Percentiles rank a stretch among this genome's conserved stretches.
Conservation (phyloP, 2,113 vertebrate species). For the Cichladusa arquata region DNA sequence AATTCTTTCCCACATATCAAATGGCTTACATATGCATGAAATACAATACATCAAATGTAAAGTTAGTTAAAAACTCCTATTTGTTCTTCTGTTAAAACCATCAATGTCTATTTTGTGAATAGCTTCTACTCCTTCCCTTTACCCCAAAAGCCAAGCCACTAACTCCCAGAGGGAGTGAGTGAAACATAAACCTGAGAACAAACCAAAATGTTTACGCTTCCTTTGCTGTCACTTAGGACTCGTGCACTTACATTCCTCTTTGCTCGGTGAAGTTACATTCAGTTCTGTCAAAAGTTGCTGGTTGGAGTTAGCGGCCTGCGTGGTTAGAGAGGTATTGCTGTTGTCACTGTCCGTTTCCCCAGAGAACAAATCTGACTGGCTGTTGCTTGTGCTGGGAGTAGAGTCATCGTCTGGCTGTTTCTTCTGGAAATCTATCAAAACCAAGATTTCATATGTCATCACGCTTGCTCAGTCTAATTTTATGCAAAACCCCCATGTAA, state of each 20-base stretch:
- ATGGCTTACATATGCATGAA: background rate
- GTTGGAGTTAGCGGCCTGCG: constrained; percentile 81
- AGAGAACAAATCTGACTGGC: constrained; percentile 91
- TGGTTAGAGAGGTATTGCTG: constrained; percentile 88
- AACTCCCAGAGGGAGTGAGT: background rate
- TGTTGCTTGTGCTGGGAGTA: constrained; percentile 88
- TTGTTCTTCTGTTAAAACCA: background rate
- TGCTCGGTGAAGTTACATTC: constrained; percentile 84
- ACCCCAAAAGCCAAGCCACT: background rate
- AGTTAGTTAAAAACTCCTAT: background rate
- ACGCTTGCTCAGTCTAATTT: background rate
- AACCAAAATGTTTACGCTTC: background rate
- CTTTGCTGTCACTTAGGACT: background rate
- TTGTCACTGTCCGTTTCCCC: constrained; percentile 91
- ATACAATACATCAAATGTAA: background rate
- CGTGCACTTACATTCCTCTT: constrained; percentile 86
- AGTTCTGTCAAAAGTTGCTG: constrained; percentile 85
- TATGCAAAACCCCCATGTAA: background rate
- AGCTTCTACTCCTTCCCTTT: background rate
- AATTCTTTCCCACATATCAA: background rate
- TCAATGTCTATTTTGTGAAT: background rate
- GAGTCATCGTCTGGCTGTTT: constrained; percentile 93
- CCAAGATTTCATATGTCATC: constrained; percentile 7
- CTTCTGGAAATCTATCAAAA: constrained; percentile 89
- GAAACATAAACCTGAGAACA: background rate